Conservation (phyloP, 2,888 invertebrate species). For the Dicycla oo region DNA sequence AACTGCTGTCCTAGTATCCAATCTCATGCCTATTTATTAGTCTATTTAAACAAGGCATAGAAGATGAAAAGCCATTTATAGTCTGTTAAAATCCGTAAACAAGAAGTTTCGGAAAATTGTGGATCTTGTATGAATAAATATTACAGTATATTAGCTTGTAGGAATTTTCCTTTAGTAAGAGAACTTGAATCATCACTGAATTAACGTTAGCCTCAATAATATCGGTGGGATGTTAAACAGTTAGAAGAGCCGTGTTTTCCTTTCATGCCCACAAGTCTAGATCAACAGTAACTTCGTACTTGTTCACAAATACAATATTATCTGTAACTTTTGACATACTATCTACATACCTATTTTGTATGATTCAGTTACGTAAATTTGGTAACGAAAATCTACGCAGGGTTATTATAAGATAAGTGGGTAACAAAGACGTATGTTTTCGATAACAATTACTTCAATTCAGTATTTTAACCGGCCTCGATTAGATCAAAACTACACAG, state of each 20-base stretch:
- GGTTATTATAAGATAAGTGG: not conserved
- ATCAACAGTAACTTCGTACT: slow-evolving; percentile 25
- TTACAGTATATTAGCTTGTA: not conserved
- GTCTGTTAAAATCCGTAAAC: not conserved
- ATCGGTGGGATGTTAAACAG: slow-evolving; percentile 18
- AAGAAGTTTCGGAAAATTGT: not conserved
- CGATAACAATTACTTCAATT: not conserved
- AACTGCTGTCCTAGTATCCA: not conserved
- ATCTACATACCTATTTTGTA: not conserved
- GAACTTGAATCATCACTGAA: not conserved
- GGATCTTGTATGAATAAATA: slow-evolving; percentile 1
- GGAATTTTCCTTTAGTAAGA: not conserved
- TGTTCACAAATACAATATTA: slow-evolving; percentile 39
- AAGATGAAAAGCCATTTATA: not conserved
- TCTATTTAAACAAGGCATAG: not conserved
- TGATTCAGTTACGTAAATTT: slow-evolving; percentile 20
- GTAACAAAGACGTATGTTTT: not conserved
- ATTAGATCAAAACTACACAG: not conserved
- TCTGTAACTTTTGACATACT: slow-evolving; percentile 18
- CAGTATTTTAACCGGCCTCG: slow-evolving; percentile 1
- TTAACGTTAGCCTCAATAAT: slow-evolving; percentile 24
- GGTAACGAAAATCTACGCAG: not conserved
- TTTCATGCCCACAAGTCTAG: slow-evolving; percentile 19
- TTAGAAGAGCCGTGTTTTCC: slow-evolving; percentile 25
- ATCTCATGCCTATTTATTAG: not conserved